These are phyloP conservation scores for Halcyon malimbica DNA, from an alignment of 2,113 vertebrate genomes.

Conservation along the genomic window DNA sequence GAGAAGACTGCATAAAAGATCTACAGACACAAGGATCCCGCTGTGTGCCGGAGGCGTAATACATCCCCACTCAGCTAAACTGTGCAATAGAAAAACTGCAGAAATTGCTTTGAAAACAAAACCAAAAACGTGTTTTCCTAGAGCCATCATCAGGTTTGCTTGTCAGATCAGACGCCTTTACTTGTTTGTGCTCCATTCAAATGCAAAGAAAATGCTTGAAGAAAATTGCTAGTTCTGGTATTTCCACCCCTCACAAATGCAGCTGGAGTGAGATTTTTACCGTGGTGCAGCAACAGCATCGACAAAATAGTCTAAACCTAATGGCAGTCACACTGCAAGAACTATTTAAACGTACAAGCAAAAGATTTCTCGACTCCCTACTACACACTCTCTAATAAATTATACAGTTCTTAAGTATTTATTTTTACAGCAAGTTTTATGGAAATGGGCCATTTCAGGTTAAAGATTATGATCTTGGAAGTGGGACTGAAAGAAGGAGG, in stretches of 20 bases:
- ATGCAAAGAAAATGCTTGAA: constrained; percentile 43
- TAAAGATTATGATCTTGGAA: neutral
- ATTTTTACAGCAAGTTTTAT: neutral
- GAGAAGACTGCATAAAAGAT: constrained; percentile 11
- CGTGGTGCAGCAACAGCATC: neutral
- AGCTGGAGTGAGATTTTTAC: constrained; percentile 46
- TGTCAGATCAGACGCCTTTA: constrained; percentile 20
- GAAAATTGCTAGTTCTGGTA: constrained; percentile 41
- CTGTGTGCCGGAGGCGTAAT: constrained; percentile 29
- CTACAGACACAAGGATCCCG: constrained; percentile 13
- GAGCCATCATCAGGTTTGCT: constrained; percentile 43
- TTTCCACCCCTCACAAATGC: neutral
- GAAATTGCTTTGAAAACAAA: constrained; percentile 54
- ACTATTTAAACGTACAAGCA: neutral
- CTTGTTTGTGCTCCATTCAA: neutral
- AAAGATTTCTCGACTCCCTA: neutral
- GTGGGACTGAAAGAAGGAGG: neutral
- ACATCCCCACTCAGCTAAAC: neutral
- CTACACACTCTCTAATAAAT: neutral
- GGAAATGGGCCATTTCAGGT: neutral
- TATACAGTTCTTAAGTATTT: neutral
- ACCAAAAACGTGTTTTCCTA: constrained; percentile 17
- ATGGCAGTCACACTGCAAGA: neutral
- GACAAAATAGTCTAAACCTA: neutral
- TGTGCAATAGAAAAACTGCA: constrained; percentile 25